Percentiles rank a stretch among this genome's conserved stretches.
These are phyloP conservation scores for Rhinogobio ventralis DNA, from an alignment of 2,797 vertebrate genomes.

Conservation along the genomic window DNA sequence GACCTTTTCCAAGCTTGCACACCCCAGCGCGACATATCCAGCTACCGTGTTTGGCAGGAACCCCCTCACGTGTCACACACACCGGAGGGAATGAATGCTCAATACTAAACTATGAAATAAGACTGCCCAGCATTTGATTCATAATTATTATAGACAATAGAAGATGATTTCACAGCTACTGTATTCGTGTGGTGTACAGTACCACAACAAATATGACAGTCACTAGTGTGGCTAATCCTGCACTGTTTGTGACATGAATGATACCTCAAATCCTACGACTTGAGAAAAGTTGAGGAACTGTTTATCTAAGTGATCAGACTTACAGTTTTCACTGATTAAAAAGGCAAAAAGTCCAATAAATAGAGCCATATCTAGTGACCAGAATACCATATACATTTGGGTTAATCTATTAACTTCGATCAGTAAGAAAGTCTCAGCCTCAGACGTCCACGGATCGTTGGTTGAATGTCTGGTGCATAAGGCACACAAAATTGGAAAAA, in stretches of 20 bases:
- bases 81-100: constrained; percentile 29
- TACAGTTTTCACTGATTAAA: neutral
- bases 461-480: no score
- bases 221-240: neutral
- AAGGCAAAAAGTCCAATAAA: neutral
- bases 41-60: constrained; percentile 59
- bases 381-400: neutral
- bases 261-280: neutral
- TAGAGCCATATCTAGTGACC: neutral
- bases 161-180: neutral
- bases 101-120: constrained; percentile 41
- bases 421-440: neutral
- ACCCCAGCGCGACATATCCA: constrained; percentile 54
- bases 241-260: neutral
- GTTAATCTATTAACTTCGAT: neutral
- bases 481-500: no score
- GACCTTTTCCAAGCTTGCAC: constrained; percentile 75
- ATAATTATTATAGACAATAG: constrained; percentile 28
- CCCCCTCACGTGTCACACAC: constrained; percentile 52
- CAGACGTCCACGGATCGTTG: neutral
- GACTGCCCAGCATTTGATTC: constrained; percentile 36
- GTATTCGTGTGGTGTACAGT: neutral
- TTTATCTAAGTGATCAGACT: neutral
- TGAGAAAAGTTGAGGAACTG: constrained; percentile 1
- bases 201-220: neutral